Evolutionary conservation across 2,113 vertebrate species (phyloP).

Genomic region (Barnardius zonarius): DNA sequence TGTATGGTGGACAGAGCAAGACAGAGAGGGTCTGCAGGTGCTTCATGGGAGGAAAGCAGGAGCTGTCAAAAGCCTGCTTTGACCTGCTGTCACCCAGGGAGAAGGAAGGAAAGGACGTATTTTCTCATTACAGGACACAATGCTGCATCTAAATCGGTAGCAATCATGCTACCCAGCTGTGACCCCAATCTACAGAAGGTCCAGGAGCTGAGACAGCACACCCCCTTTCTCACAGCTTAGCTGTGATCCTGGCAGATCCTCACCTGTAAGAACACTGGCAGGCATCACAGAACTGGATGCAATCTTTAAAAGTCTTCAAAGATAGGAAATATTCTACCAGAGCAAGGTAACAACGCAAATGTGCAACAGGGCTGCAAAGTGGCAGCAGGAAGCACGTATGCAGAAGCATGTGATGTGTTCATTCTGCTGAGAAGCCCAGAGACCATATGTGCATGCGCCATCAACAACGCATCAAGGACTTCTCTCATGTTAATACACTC

Average conservation of each 20-base stretch:
- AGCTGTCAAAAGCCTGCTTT: background rate
- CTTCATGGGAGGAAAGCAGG: background rate
- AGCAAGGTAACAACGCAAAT: background rate
- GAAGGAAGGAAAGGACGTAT: background rate
- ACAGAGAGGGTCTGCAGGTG: background rate
- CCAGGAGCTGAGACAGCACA: background rate
- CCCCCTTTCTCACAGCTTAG: background rate
- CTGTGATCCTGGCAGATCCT: background rate
- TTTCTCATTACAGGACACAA: background rate
- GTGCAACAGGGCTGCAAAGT: background rate
- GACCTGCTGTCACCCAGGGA: background rate
- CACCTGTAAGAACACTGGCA: background rate
- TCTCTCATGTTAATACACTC: background rate
- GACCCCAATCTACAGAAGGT: rapidly evolving
- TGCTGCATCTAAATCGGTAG: background rate
- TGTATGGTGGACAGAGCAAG: rapidly evolving
- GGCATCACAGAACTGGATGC: background rate
- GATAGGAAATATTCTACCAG: background rate
- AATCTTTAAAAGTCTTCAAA: background rate
- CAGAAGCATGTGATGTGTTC: background rate
- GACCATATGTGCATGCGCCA: background rate
- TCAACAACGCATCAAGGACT: background rate
- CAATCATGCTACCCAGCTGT: rapidly evolving
- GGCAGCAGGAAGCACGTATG: background rate
- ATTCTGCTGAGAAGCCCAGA: background rate